These are phyloP conservation scores for Xestoiulus laeticollis DNA, from an alignment of 2,888 invertebrate species.

Conservation along the genomic window DNA sequence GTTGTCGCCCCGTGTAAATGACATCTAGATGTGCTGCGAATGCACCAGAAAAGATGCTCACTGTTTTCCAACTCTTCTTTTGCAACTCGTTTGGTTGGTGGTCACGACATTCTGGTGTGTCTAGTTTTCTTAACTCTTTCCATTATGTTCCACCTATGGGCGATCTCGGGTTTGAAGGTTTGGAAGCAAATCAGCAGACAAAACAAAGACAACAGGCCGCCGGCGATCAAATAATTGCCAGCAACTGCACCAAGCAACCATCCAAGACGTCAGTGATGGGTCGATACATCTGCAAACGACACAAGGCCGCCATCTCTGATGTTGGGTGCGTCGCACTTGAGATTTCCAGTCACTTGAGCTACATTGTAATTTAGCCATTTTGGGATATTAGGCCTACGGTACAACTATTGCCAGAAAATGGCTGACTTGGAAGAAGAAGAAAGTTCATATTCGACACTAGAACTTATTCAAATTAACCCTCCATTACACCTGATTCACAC, in stretches of 20 bases:
- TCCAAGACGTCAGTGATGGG: not conserved
- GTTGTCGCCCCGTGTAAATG: not conserved
- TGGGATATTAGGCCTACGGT: too few species aligned
- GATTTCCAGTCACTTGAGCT: not conserved
- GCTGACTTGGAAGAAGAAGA: not conserved
- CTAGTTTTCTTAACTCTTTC: not conserved
- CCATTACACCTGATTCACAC: too few species aligned
- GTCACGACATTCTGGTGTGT: not conserved
- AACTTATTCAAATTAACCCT: too few species aligned
- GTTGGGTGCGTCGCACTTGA: not conserved
- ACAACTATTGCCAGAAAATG: too few species aligned
- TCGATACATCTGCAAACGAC: not conserved
- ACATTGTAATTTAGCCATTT: too few species aligned
- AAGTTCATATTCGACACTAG: too few species aligned
- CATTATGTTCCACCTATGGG: not conserved
- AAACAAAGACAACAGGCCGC: not conserved
- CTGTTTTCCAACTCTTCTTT: not conserved
- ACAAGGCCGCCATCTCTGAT: not conserved
- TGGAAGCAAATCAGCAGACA: not conserved
- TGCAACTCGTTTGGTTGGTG: not conserved
- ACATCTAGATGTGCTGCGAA: not conserved
- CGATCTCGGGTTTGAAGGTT: not conserved
- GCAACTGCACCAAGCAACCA: not conserved
- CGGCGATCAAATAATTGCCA: slow-evolving; percentile 3
- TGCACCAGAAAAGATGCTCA: not conserved